Conservation (phyloP, 2,797 vertebrate genomes). For the Gymnoscopelus braueri region DNA sequence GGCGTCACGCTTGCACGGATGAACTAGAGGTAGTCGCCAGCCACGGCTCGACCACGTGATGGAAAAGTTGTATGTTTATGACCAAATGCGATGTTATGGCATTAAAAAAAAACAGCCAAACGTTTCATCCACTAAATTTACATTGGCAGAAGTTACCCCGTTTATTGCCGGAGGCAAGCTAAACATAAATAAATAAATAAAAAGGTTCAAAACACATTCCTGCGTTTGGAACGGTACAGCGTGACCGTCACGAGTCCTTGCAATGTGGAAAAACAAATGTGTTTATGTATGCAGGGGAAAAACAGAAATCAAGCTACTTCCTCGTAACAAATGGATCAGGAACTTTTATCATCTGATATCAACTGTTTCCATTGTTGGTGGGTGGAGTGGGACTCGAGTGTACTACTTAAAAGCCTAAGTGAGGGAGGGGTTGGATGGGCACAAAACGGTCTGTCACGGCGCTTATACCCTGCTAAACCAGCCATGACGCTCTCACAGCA, state of each 20-base stretch:
- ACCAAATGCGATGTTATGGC: conserved; percentile 3
- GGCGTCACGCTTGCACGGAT: neutral
- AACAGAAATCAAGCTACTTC: neutral
- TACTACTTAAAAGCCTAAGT: conserved; percentile 5
- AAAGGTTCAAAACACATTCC: conserved; percentile 1
- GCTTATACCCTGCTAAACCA: neutral
- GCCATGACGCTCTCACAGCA: too few species aligned
- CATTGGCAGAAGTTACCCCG: neutral
- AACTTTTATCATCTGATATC: conserved; percentile 27
- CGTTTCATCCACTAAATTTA: neutral
- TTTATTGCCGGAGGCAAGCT: neutral
- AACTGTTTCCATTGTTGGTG: conserved; percentile 39
- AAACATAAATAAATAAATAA: neutral
- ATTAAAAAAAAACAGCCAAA: conserved; percentile 6
- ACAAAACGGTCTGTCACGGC: conserved; percentile 28
- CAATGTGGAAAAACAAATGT: conserved; percentile 6
- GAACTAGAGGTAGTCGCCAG: too few species aligned
- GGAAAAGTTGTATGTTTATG: conserved; percentile 6
- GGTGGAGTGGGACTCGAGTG: conserved; percentile 7
- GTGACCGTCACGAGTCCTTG: conserved; percentile 5
- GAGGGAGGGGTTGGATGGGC: conserved; percentile 25
- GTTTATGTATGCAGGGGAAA: neutral
- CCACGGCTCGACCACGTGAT: neutral
- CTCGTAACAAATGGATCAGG: conserved; percentile 3
- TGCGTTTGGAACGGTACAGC: conserved; percentile 3